Evolutionary conservation across 92 coral and sea anemone species (phyloP).

Genomic region (Zoanthus sansibaricus): DNA sequence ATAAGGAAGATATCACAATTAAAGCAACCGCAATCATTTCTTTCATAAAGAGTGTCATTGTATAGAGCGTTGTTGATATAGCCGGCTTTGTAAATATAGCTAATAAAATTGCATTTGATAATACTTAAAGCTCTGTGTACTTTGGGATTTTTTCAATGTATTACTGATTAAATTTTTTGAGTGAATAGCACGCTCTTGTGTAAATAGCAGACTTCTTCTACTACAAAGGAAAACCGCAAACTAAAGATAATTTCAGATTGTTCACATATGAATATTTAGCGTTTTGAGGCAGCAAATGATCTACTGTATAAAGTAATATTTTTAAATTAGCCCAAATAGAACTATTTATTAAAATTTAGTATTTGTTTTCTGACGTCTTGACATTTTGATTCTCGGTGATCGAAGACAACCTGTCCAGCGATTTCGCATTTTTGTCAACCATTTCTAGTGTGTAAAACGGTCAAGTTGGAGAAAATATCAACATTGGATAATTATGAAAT

Average conservation of each 20-base stretch:
- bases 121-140: constrained; percentile 50
- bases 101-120: constrained; percentile 62
- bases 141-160: constrained; percentile 11
- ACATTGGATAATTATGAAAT: constrained; percentile 41
- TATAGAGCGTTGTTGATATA: constrained; percentile 57
- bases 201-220: constrained; percentile 16
- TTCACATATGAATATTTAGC: constrained; percentile 19
- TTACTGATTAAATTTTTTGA: constrained; percentile 28
- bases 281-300: constrained; percentile 15
- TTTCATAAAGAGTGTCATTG: constrained; percentile 52
- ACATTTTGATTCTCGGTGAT: constrained; percentile 32
- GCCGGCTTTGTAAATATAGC: constrained; percentile 70
- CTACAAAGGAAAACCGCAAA: constrained; percentile 13
- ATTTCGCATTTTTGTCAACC: constrained; percentile 4
- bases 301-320: constrained; percentile 11
- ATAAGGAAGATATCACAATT: constrained; percentile 13
- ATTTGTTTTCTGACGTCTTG: constrained; percentile 31
- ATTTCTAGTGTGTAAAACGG: constrained; percentile 13
- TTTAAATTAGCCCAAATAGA: constrained; percentile 28
- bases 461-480: constrained; percentile 38
- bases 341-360: constrained; percentile 44
- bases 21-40: constrained; percentile 38
- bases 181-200: constrained; percentile 38
- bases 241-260: constrained; percentile 8
- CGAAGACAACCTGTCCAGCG: constrained; percentile 36